Conservation (phyloP, 1,140 invertebrate species). For the Apis laboriosa region DNA sequence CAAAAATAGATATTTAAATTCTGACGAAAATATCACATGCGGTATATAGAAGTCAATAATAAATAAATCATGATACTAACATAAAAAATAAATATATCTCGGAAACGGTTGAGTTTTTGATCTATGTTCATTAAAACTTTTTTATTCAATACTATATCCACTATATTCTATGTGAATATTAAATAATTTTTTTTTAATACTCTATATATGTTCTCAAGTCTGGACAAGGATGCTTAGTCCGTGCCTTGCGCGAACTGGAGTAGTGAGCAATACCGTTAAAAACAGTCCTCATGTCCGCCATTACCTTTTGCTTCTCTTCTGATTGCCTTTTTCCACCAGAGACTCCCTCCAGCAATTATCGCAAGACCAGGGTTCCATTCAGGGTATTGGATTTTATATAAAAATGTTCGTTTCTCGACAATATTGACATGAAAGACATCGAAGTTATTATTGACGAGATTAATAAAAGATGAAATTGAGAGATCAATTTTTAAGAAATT, state of each 20-base stretch:
- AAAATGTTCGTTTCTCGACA: not conserved
- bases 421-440: not conserved
- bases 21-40: no score
- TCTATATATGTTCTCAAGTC: not conserved
- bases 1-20: no score
- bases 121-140: no score
- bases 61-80: no score
- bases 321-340: not conserved
- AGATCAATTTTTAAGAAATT: no score
- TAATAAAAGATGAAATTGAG: no score
- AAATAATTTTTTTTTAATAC: not conserved
- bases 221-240: conserved; percentile 2
- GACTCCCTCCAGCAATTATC: conserved; percentile 4
- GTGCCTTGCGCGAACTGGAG: not conserved
- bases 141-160: no score
- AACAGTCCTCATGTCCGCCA: conserved; percentile 12
- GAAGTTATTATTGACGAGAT: not conserved
- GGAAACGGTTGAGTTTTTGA: no score
- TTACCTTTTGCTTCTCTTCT: conserved; percentile 20
- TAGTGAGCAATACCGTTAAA: conserved; percentile 36
- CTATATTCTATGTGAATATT: not conserved
- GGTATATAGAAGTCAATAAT: no score
- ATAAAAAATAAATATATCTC: no score
- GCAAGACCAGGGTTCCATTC: not conserved
- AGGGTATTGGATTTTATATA: not conserved